Conservation (phyloP, 2,797 vertebrate genomes). For the Petrocephalus schoutedeni region DNA sequence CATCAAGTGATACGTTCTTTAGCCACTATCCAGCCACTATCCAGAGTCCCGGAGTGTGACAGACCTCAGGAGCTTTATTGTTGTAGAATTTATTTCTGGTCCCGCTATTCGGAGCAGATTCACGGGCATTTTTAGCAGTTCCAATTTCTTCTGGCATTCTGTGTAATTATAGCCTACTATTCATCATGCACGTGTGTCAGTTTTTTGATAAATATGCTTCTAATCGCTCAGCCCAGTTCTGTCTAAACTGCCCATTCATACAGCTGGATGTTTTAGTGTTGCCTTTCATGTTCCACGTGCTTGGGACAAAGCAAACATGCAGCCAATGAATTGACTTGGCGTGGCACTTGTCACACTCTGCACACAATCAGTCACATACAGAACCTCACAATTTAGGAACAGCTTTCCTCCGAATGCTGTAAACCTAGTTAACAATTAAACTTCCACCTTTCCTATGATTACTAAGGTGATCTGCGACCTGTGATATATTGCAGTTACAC, state of each 20-base stretch:
- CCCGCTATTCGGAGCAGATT: background rate
- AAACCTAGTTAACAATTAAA: background rate
- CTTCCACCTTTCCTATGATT: background rate
- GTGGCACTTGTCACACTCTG: background rate
- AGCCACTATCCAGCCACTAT: background rate
- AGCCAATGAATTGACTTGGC: background rate
- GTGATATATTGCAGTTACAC: background rate
- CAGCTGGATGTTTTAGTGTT: background rate
- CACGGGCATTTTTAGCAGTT: background rate
- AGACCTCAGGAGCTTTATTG: background rate
- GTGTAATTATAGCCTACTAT: background rate
- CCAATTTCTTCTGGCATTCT: background rate
- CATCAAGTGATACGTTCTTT: background rate
- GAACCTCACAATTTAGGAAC: background rate
- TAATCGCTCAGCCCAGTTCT: background rate
- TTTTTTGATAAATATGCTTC: background rate
- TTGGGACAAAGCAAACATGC: background rate
- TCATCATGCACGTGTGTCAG: background rate
- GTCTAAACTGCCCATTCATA: background rate
- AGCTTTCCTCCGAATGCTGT: background rate
- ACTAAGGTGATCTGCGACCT: background rate
- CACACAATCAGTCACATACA: background rate
- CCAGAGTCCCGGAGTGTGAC: background rate
- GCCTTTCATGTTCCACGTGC: background rate
- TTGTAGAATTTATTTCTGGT: constrained; percentile 1